Evolutionary conservation across 2,888 invertebrate species (phyloP).

Genomic region (Lasius platythorax): DNA sequence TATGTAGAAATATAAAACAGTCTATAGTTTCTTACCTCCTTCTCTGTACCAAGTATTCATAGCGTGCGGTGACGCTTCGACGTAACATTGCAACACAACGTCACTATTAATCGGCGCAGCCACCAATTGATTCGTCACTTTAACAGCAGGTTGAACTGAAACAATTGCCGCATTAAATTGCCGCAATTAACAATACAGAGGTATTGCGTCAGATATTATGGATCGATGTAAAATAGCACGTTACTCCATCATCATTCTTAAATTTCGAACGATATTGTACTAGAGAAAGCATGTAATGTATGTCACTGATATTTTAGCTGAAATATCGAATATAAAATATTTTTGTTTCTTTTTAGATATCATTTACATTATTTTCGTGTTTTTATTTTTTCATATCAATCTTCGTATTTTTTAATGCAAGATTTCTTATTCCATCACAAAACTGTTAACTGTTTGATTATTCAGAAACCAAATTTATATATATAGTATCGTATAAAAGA

Average conservation of each 20-base stretch:
- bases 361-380: not conserved
- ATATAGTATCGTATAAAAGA: not conserved
- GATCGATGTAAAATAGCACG: not conserved
- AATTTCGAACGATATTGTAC: not conserved
- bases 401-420: not conserved
- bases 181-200: constrained; percentile 12
- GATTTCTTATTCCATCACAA: not conserved
- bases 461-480: not conserved
- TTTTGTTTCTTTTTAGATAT: not conserved
- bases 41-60: constrained; percentile 96
- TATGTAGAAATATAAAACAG: not conserved
- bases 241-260: not conserved
- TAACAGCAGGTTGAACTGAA: constrained; percentile 94
- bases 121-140: constrained; percentile 94
- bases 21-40: constrained; percentile 68
- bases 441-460: not conserved
- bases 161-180: constrained; percentile 64
- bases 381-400: not conserved
- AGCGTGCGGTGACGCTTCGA: constrained; percentile 95
- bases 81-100: constrained; percentile 94
- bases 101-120: constrained; percentile 93
- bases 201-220: not conserved
- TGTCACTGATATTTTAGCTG: not conserved
- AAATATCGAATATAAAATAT: constrained; percentile 6
- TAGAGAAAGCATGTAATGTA: not conserved